Conservation (phyloP, 2,888 invertebrate genomes). For the Agrotis exclamationis region DNA sequence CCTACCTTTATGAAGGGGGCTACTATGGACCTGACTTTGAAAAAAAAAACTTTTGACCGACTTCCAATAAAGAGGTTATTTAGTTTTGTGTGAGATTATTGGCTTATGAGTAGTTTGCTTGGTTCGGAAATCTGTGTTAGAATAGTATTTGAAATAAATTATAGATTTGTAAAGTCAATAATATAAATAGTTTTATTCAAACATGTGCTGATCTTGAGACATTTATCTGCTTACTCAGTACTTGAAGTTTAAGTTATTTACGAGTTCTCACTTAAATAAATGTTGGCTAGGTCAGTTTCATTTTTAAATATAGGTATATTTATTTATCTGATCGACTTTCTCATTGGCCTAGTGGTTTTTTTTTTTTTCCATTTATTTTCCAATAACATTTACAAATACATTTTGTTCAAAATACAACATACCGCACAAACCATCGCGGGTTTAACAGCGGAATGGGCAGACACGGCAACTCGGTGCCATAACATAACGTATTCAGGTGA, state of each 20-base stretch:
- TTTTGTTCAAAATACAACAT: too few species aligned
- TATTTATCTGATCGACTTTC: too few species aligned
- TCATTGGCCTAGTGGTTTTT: too few species aligned
- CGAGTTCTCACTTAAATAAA: not conserved
- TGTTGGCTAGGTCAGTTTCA: not conserved
- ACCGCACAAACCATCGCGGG: too few species aligned
- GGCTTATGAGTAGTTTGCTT: constrained; percentile 1
- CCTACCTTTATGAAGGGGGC: constrained; percentile 31
- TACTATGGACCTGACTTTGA: constrained; percentile 19
- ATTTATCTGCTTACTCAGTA: not conserved
- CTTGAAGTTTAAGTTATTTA: not conserved
- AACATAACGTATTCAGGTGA: too few species aligned
- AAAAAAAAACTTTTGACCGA: constrained; percentile 11
- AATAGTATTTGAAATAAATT: constrained; percentile 11
- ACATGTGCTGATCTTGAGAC: not conserved
- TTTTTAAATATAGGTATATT: not conserved
- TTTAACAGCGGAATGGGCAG: too few species aligned
- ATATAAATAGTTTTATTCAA: constrained; percentile 15
- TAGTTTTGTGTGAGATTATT: not conserved
- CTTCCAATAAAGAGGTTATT: not conserved
- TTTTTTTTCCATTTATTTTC: too few species aligned
- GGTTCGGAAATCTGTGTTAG: constrained; percentile 13
- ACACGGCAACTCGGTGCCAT: too few species aligned
- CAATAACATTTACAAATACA: too few species aligned
- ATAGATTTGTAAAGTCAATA: constrained; percentile 5